Percentiles rank a stretch among this genome's conserved stretches.
Evolutionary conservation across 2,797 vertebrate genomes (phyloP).

Genomic region (Borostomias antarcticus): DNA sequence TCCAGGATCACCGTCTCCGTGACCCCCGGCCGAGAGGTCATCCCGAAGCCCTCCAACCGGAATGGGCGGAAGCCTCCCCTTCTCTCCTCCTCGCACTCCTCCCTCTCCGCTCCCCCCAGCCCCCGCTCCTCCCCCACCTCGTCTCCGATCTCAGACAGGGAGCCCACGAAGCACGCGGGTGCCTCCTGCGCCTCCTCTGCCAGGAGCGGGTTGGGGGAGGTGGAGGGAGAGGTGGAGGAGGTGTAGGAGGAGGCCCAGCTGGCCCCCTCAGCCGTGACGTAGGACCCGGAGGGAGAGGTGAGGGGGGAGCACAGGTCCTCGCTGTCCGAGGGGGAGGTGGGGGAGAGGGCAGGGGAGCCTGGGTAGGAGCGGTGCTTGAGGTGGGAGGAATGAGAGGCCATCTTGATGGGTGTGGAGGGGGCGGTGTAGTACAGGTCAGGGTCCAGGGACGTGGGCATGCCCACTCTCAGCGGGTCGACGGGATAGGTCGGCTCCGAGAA

Average conservation of each 20-base stretch:
- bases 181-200: constrained; percentile 82
- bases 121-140: constrained; percentile 76
- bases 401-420: constrained; percentile 89
- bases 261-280: constrained; percentile 92
- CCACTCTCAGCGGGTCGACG: constrained; percentile 75
- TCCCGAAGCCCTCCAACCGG: constrained; percentile 54
- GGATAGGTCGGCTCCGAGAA: constrained; percentile 77
- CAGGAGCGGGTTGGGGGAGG: constrained; percentile 86
- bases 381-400: constrained; percentile 68
- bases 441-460: constrained; percentile 75
- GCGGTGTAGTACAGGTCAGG: constrained; percentile 91
- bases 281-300: constrained; percentile 93
- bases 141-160: constrained; percentile 81
- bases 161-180: constrained; percentile 76
- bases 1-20: constrained; percentile 63
- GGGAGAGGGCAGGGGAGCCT: constrained; percentile 73
- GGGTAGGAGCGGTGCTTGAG: constrained; percentile 72
- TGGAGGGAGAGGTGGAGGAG: constrained; percentile 87
- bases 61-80: constrained; percentile 56
- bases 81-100: constrained; percentile 58
- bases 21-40: constrained; percentile 50
- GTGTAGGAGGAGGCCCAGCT: constrained; percentile 91
- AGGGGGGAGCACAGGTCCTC: constrained; percentile 86
- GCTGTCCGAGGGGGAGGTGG: constrained; percentile 77
- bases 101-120: constrained; percentile 44